These are phyloP conservation scores for Pycnonotus jocosus DNA, from an alignment of 2,113 vertebrate genomes.

Conservation along the genomic window DNA sequence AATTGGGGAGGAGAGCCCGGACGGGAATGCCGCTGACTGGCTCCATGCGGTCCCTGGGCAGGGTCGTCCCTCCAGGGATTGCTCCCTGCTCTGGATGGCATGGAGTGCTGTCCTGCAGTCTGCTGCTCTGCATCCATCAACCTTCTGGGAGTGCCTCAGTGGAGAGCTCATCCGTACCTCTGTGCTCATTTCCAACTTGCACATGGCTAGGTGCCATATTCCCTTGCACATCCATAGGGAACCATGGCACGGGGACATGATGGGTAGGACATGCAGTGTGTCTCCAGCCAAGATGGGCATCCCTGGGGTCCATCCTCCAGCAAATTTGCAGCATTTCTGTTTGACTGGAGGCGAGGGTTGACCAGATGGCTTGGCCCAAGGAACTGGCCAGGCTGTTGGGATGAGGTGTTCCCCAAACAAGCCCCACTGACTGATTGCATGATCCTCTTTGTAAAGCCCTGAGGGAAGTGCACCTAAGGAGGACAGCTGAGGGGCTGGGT, in stretches of 20 bases:
- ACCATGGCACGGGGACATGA: fast-evolving
- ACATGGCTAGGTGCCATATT: background rate
- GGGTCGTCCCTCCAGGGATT: background rate
- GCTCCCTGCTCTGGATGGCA: background rate
- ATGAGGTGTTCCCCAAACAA: background rate
- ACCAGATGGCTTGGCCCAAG: background rate
- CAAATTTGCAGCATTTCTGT: background rate
- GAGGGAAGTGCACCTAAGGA: background rate
- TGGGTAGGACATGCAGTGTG: background rate
- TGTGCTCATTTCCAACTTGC: background rate
- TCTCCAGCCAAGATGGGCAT: background rate
- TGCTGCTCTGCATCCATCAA: background rate
- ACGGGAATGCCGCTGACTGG: background rate
- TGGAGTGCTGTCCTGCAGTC: background rate
- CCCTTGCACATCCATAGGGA: fast-evolving
- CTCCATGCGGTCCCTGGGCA: background rate
- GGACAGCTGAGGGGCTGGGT: background rate
- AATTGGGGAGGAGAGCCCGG: background rate
- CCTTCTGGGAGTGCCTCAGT: fast-evolving
- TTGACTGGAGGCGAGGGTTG: background rate
- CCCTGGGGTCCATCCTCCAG: background rate
- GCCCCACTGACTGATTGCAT: background rate
- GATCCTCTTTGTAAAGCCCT: background rate
- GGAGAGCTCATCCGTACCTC: background rate
- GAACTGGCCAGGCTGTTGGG: background rate